Conservation (phyloP, 64 coral and sea anemone genomes). For the Porites lutea region DNA sequence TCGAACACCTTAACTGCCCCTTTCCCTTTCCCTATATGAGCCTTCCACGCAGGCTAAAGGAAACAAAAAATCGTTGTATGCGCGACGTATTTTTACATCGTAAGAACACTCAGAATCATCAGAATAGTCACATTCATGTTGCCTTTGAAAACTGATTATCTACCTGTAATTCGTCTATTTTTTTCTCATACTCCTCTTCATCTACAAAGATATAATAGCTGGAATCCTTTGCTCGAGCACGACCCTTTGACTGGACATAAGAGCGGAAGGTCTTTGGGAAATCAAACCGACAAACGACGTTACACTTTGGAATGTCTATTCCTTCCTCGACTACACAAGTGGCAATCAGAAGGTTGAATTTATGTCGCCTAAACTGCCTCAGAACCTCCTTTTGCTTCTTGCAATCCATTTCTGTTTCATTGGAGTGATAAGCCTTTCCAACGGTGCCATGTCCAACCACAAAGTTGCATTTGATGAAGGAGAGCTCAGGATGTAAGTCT, state of each 20-base stretch:
- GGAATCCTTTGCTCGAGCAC: conserved; percentile 84
- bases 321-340: conserved; percentile 98
- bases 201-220: conserved; percentile 78
- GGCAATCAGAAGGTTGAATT: conserved; percentile 89
- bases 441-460: conserved; percentile 90
- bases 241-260: conserved; percentile 96
- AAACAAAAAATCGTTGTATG: no score
- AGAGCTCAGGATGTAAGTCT: not conserved
- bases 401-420: conserved; percentile 83
- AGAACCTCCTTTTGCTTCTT: conserved; percentile 90
- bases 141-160: no score
- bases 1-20: no score
- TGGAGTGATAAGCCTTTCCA: conserved; percentile 33
- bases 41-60: no score
- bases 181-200: not conserved
- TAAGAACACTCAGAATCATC: no score
- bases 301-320: conserved; percentile 94
- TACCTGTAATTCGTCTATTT: conserved; percentile 62
- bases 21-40: no score
- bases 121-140: no score
- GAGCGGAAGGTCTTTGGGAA: conserved; percentile 91
- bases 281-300: conserved; percentile 92
- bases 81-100: no score
- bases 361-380: conserved; percentile 66
- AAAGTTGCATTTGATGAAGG: conserved; percentile 72